Base-by-base conservation (phyloP, 2,113 vertebrate genomes). In the Lipophrys pholis region DNA sequence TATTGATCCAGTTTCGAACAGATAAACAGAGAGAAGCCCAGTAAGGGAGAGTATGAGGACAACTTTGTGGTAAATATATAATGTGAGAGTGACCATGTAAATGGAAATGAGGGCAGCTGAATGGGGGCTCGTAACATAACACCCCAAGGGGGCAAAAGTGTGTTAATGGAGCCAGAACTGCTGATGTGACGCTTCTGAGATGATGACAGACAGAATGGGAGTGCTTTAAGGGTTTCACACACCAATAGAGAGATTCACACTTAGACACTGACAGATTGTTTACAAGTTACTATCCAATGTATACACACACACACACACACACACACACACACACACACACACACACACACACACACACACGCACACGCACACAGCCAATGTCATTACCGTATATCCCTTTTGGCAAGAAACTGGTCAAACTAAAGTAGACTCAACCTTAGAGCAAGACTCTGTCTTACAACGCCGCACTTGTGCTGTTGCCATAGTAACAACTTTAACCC, bases 401-500 rank as follows among this genome's bases (percentile, higher is more conserved):
- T 15, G 46, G 69, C 40, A 56, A 30, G 11, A 73, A 48, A 68
- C 36, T 50, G 14, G 6, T 35, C 63, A 76, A 81, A 66, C 67
- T 55, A 55, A 81, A 57, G 48, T 61, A 40, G 2, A 41, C 49
- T 16, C 50, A 56, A 62, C 68, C 71, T 53, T 36, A 67, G 54
- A 63, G 57, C 43, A 60, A 14, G 53, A 16, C 60, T 63, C 65
- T 53, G 63, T 76, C 40, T 50, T 54, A 54, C 66, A 70, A 49
- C 36, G 54, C 56, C 49, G 54, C 83, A 63, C 61, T 35, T 17
- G 39, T 66, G 70, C 69, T 63, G 91, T 89, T 90, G 83, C 89
- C 71, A 90, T 90, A 55, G 89, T 63, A 83, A 92, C 85, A 57
- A 55, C 60, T 59, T 49, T 8, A 76, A 78, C 42, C 84, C 65